Evolutionary conservation across 2,888 invertebrate species (phyloP), one percentile per base, ranked within the genome.

Genomic region (Amiota mariae): DNA sequence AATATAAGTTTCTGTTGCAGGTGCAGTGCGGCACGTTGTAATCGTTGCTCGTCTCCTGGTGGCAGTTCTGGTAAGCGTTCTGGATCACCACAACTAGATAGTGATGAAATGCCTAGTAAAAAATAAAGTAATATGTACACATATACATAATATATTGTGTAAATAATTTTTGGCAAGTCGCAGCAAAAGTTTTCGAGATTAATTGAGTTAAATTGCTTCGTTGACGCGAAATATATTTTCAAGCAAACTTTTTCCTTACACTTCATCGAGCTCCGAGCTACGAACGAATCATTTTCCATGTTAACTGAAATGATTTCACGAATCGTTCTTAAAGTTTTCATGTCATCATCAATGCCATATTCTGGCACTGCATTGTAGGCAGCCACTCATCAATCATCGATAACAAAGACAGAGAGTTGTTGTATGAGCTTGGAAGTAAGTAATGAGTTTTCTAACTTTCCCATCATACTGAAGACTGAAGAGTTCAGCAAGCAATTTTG

Each of bases 1-100:
- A 97, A 91, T 80, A 96, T 95, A 75, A 97, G 92, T 77, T 95
- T 92, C 89, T 96, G 96, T 90, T 96, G 96, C 84, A 97, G 91
- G 78, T 95, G 92, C 75, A 94, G 92, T 9, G 96, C 96, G 10
- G 96, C 96, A 63, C 95, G 92, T 82, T 95, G 95, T 77, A 96
- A 91, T 70, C 96, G 92, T 89, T 95, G 94, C 89, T 96, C 96
- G 90, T 96, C 96, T 75, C 94, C 93, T 67, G 94, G 94, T 80
- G 96, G 96, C 85, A 96, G 90, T 91, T 96, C 95, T 49, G 96
- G 96, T 82, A 95, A 91, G 74, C 91, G 90, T 80, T 93, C 92
- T 77, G 94, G 94, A 85, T 95, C 95, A 46, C 94, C 95, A 88
- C 95, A 95, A 82, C 95, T 95, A 68, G 95, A 94, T 80, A 96